Percentiles rank a stretch among this genome's conserved stretches.
These are phyloP conservation scores for Stratiolaelaps scimitus DNA, from an alignment of 1,140 invertebrate genomes.

Conservation along the genomic window DNA sequence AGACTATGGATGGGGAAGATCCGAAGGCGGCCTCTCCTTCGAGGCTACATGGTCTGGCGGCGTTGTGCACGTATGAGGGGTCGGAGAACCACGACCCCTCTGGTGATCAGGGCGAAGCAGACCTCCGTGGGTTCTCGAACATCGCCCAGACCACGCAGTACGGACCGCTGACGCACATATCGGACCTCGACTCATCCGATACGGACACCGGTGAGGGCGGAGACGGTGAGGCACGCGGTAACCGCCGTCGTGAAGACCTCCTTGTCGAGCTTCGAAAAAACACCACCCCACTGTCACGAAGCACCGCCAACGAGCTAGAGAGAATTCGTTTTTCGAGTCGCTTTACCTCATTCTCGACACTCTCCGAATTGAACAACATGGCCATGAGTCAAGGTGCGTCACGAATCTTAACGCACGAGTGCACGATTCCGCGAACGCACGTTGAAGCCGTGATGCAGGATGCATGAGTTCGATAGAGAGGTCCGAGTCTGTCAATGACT, in stretches of 20 bases:
- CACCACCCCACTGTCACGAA: conserved; percentile 14
- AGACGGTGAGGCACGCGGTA: background rate
- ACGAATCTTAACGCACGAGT: no score
- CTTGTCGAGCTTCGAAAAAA: conserved; percentile 22
- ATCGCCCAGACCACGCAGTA: conserved; percentile 18
- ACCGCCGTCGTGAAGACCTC: conserved; percentile 21
- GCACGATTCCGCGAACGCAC: no score
- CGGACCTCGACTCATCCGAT: conserved; percentile 18
- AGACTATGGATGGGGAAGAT: no score
- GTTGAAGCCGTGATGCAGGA: no score
- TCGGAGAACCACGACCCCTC: background rate
- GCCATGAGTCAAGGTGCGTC: conserved; percentile 15
- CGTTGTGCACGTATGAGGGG: background rate
- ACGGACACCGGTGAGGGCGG: conserved; percentile 5
- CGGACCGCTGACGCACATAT: conserved; percentile 22
- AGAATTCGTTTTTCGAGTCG: conserved; percentile 27
- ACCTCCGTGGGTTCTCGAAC: conserved; percentile 14
- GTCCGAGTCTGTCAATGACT: conserved; percentile 4
- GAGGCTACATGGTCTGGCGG: no score
- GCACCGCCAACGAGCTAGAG: conserved; percentile 25
- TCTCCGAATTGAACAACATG: conserved; percentile 32
- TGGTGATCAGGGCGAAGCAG: conserved; percentile 2
- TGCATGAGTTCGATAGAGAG: no score
- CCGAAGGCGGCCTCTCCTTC: no score
- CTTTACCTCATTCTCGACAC: conserved; percentile 34